These are phyloP conservation scores for Heliopora coerulea DNA, from an alignment of 92 coral and sea anemone species.

Conservation along the genomic window DNA sequence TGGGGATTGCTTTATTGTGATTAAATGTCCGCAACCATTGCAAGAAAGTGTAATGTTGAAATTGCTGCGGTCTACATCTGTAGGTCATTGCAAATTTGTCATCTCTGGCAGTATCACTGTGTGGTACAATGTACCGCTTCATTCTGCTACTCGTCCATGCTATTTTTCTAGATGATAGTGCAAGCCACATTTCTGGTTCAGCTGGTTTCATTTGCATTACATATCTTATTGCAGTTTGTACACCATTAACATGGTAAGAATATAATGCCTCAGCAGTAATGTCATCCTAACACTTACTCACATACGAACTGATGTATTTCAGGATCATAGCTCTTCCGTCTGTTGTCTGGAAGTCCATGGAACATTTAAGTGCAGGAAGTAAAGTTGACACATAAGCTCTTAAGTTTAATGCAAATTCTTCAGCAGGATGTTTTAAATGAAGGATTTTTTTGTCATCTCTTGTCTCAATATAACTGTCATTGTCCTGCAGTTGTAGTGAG, in stretches of 20 bases:
- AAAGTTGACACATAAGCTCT: slow-evolving; percentile 13
- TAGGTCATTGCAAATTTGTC: not conserved
- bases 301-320: slow-evolving; percentile 12
- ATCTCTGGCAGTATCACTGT: not conserved
- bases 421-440: slow-evolving; percentile 11
- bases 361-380: slow-evolving; percentile 6
- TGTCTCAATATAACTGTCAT: not conserved
- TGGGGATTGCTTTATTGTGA: not conserved
- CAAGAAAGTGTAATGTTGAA: not conserved
- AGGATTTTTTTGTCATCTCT: not conserved
- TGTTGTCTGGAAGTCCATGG: slow-evolving; percentile 34
- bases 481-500: not conserved
- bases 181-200: slow-evolving; percentile 32
- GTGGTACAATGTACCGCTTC: not conserved
- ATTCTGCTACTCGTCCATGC: slow-evolving; percentile 14
- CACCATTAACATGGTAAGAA: not conserved
- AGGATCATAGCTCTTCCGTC: slow-evolving; percentile 14
- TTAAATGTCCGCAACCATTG: not conserved
- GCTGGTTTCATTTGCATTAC: slow-evolving; percentile 9
- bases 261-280: not conserved
- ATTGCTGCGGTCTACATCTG: not conserved
- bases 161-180: not conserved
- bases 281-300: not conserved
- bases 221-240: slow-evolving; percentile 6
- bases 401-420: slow-evolving; percentile 12